A percentile compares a stretch with the other conserved stretches of the same genome.
phyloP scores from a whole-genome alignment of 2,113 vertebrate species.

The Stigmatopora nigra region DNA sequence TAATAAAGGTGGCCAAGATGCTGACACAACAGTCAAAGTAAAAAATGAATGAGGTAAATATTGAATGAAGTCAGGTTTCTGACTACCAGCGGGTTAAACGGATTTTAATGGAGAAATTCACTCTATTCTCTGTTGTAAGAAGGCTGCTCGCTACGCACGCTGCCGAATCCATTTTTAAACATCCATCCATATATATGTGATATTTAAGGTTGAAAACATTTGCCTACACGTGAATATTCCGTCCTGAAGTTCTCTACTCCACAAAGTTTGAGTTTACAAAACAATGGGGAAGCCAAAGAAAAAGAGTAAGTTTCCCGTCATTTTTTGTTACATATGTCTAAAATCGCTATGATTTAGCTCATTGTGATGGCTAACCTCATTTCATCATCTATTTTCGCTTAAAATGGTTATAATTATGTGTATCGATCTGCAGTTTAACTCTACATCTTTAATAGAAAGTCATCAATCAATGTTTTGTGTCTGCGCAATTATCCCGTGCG shows the following conservation, averaged over 20 bases:
- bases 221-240: neutral
- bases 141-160: no score
- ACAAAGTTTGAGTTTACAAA: neutral
- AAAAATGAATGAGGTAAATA: no score
- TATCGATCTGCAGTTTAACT: no score
- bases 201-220: constrained; percentile 40
- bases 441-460: neutral
- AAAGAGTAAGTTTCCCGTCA: constrained; percentile 60
- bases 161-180: no score
- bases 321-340: constrained; percentile 1
- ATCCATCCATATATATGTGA: no score
- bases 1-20: no score
- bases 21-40: no score
- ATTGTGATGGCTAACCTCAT: constrained; percentile 46
- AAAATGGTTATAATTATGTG: neutral
- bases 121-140: no score
- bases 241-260: neutral
- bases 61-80: no score
- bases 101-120: no score
- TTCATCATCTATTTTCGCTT: neutral
- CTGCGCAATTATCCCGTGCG: neutral
- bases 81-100: no score
- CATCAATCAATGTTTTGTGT: neutral
- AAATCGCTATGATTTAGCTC: constrained; percentile 10
- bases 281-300: constrained; percentile 73